phyloP scores from a whole-genome alignment of 2,888 invertebrate species.

The Lottia gigantea region DNA sequence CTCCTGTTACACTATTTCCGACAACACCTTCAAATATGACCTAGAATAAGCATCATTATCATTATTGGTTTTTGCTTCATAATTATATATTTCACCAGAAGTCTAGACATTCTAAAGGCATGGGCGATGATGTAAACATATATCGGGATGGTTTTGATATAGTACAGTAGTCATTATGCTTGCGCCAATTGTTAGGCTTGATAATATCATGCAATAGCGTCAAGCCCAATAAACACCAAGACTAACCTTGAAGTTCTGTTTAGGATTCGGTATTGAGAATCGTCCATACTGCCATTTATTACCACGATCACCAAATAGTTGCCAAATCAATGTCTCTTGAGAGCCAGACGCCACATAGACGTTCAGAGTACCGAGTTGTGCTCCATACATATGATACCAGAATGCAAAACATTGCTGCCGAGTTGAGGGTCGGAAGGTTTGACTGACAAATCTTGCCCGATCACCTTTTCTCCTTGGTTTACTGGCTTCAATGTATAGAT shows the following conservation, averaged over 20 bases:
- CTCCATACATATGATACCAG: constrained; percentile 61
- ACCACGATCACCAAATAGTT: constrained; percentile 42
- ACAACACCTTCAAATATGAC: constrained; percentile 44
- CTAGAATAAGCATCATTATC: constrained; percentile 24
- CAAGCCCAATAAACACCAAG: background rate
- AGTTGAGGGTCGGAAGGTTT: constrained; percentile 33
- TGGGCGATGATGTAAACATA: too few relatives aligned
- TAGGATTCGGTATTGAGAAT: constrained; percentile 31
- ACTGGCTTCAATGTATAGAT: constrained; percentile 58
- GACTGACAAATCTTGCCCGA: constrained; percentile 48
- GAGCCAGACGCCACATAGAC: constrained; percentile 34
- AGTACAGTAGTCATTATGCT: too few relatives aligned
- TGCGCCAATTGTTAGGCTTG: too few relatives aligned
- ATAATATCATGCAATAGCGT: too few relatives aligned
- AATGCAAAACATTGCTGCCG: constrained; percentile 47
- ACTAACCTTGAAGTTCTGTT: constrained; percentile 33
- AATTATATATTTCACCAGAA: too few relatives aligned
- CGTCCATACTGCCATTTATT: constrained; percentile 43
- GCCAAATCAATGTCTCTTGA: constrained; percentile 38
- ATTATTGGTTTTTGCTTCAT: too few relatives aligned
- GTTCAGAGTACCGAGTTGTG: constrained; percentile 48
- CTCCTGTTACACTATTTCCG: constrained; percentile 44
- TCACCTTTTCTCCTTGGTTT: constrained; percentile 41
- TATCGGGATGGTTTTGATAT: too few relatives aligned
- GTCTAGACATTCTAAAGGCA: too few relatives aligned